Conservation (phyloP, 2,888 invertebrate species). For the Euphydryas editha region DNA sequence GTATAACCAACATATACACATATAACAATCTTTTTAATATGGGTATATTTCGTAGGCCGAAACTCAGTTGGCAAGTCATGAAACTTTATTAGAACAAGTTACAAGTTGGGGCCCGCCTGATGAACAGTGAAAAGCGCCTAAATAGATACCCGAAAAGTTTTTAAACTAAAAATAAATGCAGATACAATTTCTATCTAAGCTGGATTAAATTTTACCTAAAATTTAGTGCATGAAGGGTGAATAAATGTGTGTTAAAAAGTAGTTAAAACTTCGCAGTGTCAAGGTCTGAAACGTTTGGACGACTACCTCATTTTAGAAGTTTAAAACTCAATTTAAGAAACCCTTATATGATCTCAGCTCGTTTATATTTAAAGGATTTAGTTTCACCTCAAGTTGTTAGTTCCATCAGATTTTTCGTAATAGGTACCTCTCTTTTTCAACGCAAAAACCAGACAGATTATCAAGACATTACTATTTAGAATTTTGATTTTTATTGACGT, state of each 20-base stretch:
- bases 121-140: constrained; percentile 23
- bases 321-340: neutral
- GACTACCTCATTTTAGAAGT: neutral
- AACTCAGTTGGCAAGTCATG: constrained; percentile 13
- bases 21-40: neutral
- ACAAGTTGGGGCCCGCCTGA: constrained; percentile 7
- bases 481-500: too few relatives aligned
- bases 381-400: neutral
- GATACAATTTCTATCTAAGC: constrained; percentile 16
- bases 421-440: too few relatives aligned
- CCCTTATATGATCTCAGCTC: neutral
- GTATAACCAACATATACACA: neutral
- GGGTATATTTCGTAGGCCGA: constrained; percentile 10
- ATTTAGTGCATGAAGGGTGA: neutral
- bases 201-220: constrained; percentile 15
- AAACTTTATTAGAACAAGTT: constrained; percentile 22
- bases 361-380: constrained; percentile 2
- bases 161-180: constrained; percentile 21
- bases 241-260: constrained; percentile 6
- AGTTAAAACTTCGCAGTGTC: constrained; percentile 1
- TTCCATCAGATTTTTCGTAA: too few relatives aligned
- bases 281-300: neutral
- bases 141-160: constrained; percentile 29
- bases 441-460: too few relatives aligned
- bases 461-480: too few relatives aligned